phyloP scores from a whole-genome alignment of 2,797 vertebrate species.

The Liparis tanakae region DNA sequence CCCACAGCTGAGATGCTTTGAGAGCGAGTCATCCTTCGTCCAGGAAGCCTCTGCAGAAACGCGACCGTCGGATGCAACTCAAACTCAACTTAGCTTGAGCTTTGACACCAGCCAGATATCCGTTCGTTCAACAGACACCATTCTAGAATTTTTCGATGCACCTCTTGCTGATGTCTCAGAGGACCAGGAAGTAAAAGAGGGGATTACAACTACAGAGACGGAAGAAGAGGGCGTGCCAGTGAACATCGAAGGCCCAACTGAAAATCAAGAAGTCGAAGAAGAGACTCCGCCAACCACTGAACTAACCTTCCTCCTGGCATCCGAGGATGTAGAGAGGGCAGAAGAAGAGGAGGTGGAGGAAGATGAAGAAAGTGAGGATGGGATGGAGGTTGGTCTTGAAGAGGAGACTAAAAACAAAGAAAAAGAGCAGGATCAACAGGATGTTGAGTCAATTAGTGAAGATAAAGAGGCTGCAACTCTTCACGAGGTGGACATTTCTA shows the following conservation, averaged over 20 bases:
- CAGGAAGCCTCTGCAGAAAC: constrained; percentile 50
- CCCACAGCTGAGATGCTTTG: constrained; percentile 43
- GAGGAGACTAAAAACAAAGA: constrained; percentile 25
- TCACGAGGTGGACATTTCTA: constrained; percentile 29
- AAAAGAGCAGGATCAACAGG: constrained; percentile 27
- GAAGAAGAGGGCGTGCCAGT: constrained; percentile 71
- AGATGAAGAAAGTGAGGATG: constrained; percentile 25
- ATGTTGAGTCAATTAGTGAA: constrained; percentile 10
- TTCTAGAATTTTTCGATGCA: constrained; percentile 88
- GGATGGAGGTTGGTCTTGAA: constrained; percentile 21
- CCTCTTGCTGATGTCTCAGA: constrained; percentile 66
- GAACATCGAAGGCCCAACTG: constrained; percentile 60
- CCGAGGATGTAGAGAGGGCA: constrained; percentile 33
- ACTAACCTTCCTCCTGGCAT: constrained; percentile 10
- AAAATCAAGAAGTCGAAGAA: constrained; percentile 46
- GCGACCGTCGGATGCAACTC: constrained; percentile 27
- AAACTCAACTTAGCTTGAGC: constrained; percentile 63
- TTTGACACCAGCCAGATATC: constrained; percentile 82
- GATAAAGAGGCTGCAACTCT: constrained; percentile 23
- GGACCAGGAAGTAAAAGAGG: constrained; percentile 73
- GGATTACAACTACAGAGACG: constrained; percentile 7
- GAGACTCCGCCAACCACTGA: constrained; percentile 16
- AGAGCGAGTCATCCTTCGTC: constrained; percentile 66
- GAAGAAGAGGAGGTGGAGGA: constrained; percentile 33
- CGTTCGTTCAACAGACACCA: constrained; percentile 84